A percentile compares a stretch with the other conserved stretches of the same genome.
phyloP scores from a whole-genome alignment of 2,888 invertebrate genomes.

The Auanema sp. region DNA sequence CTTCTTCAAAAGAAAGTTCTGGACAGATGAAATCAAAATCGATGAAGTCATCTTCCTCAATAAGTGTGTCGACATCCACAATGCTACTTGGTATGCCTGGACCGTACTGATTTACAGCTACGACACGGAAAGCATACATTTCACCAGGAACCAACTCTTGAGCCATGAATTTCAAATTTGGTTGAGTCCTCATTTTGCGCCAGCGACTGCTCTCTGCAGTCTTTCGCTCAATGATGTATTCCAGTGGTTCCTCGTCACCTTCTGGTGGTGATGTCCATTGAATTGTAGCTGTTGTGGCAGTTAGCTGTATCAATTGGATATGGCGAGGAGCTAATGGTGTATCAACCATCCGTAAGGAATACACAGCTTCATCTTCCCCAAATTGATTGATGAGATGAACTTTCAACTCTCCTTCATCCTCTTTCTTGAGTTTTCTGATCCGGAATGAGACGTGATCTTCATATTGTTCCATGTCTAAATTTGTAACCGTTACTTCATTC shows the following conservation, averaged over 20 bases:
- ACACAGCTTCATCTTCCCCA: conserved; percentile 31
- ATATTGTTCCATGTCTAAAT: conserved; percentile 37
- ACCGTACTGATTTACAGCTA: conserved; percentile 39
- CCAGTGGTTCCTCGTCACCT: conserved; percentile 30
- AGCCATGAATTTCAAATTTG: conserved; percentile 27
- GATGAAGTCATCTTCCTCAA: conserved; percentile 24
- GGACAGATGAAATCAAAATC: conserved; percentile 11
- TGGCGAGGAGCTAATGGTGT: conserved; percentile 37
- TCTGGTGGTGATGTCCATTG: conserved; percentile 34
- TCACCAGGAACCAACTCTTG: conserved; percentile 44
- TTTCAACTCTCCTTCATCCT: conserved; percentile 34
- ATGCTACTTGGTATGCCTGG: conserved; percentile 31
- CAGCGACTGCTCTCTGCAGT: conserved; percentile 42
- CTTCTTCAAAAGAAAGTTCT: conserved; percentile 13
- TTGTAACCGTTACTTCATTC: conserved; percentile 24
- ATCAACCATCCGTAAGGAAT: conserved; percentile 38
- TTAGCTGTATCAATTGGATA: conserved; percentile 26
- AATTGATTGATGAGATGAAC: conserved; percentile 36
- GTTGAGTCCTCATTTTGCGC: conserved; percentile 33
- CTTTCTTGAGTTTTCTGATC: conserved; percentile 30
- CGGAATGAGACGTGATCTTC: conserved; percentile 37
- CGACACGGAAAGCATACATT: conserved; percentile 44
- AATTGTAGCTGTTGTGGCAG: conserved; percentile 33
- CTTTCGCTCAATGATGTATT: conserved; percentile 40
- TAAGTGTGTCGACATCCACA: conserved; percentile 31